A percentile compares a stretch with the other conserved stretches of the same genome.
phyloP scores from a whole-genome alignment of 2,797 vertebrate species.

The Poeciliopsis turneri region DNA sequence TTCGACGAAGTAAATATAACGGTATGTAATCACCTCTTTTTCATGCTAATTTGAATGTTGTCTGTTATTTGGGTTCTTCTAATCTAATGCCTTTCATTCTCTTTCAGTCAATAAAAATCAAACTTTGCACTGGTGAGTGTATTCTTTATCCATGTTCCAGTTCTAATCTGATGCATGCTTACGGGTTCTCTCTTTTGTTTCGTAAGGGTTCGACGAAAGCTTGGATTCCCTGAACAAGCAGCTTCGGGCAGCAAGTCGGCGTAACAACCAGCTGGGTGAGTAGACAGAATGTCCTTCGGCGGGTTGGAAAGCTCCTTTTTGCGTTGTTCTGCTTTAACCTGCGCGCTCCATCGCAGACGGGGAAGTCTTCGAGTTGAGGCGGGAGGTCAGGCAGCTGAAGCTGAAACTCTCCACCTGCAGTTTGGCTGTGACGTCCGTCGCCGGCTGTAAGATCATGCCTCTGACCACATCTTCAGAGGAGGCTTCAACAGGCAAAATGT shows the following conservation, averaged over 20 bases:
- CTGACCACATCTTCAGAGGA: neutral
- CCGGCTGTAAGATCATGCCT: conserved; percentile 30
- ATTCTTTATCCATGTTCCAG: neutral
- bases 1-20: neutral
- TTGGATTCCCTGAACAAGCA: neutral
- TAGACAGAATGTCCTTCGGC: neutral
- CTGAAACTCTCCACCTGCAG: conserved; percentile 37
- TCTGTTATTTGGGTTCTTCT: neutral
- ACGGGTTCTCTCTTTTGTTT: neutral
- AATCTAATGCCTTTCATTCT: neutral
- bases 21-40: conserved; percentile 10
- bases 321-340: neutral
- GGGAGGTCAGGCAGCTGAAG: conserved; percentile 20
- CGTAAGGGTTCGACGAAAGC: conserved; percentile 27
- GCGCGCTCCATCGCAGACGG: conserved; percentile 25
- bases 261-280: conserved; percentile 33
- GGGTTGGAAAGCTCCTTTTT: neutral
- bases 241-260: neutral
- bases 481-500: neutral
- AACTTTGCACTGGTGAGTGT: conserved; percentile 38
- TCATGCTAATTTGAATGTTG: neutral
- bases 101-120: conserved; percentile 9
- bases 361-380: conserved; percentile 28
- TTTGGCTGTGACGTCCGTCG: neutral
- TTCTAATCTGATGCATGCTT: neutral